Conservation (phyloP, 1,140 invertebrate genomes). For the Anastrepha obliqua region DNA sequence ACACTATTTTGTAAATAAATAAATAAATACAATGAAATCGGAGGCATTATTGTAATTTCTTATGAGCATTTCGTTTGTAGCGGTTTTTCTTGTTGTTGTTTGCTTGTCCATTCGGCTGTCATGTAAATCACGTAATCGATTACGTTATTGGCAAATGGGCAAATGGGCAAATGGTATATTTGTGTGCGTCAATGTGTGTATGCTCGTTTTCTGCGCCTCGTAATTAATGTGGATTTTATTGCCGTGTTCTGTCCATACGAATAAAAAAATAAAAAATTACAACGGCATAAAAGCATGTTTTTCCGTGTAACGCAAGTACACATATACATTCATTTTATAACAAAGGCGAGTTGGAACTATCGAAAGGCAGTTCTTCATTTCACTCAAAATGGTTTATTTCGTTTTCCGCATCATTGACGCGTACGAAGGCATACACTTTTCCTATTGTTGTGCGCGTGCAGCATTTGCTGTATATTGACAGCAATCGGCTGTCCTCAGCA, state of each 20-base stretch:
- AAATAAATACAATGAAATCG: background rate
- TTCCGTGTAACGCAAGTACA: too few species aligned
- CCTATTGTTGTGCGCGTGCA: too few species aligned
- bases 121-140: constrained; percentile 50
- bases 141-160: constrained; percentile 49
- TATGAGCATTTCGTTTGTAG: background rate
- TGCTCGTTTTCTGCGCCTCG: background rate
- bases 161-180: background rate
- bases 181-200: background rate
- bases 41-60: background rate
- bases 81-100: background rate
- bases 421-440: too few species aligned
- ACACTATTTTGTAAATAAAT: background rate
- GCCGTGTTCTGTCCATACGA: background rate
- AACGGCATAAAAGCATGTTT: too few species aligned
- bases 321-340: background rate
- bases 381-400: background rate
- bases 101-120: background rate
- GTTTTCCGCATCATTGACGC: background rate
- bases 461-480: too few species aligned
- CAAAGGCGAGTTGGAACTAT: background rate
- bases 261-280: background rate
- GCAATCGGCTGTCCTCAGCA: too few species aligned
- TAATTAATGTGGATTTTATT: background rate
- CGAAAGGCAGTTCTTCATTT: background rate